Percentiles rank a stretch among this genome's conserved stretches.
These are phyloP conservation scores for Mirounga angustirostris DNA, from an alignment of 2,113 vertebrate species.

Conservation along the genomic window DNA sequence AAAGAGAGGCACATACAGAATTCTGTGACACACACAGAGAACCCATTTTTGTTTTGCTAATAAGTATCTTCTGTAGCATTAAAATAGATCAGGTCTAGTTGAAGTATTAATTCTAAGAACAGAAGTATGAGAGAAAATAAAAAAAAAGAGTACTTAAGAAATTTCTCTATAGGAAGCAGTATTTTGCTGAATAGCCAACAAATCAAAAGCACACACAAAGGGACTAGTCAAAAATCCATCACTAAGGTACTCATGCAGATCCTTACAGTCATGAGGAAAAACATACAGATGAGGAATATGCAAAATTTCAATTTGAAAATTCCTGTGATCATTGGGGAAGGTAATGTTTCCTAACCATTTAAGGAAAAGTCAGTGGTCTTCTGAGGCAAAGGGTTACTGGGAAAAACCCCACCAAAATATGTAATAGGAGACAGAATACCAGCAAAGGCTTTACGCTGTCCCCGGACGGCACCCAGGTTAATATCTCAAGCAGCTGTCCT, in stretches of 20 bases:
- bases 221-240: slow-evolving; percentile 69
- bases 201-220: slow-evolving; percentile 25
- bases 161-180: slow-evolving; percentile 41
- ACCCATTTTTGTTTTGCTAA: not conserved
- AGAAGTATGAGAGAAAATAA: not conserved
- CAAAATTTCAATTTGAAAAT: slow-evolving; percentile 63
- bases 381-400: not conserved
- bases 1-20: not conserved
- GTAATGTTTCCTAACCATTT: slow-evolving; percentile 62
- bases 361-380: slow-evolving; percentile 63
- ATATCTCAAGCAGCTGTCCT: slow-evolving; percentile 84
- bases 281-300: slow-evolving; percentile 61
- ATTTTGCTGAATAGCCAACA: slow-evolving; percentile 55
- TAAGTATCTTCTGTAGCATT: not conserved
- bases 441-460: slow-evolving; percentile 66
- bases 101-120: not conserved
- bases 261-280: slow-evolving; percentile 51
- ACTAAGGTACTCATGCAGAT: slow-evolving; percentile 62
- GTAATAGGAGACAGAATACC: slow-evolving; percentile 64
- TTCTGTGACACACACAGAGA: not conserved
- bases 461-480: slow-evolving; percentile 70
- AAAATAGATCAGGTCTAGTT: not conserved
- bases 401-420: slow-evolving; percentile 60
- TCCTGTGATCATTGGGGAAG: slow-evolving; percentile 57
- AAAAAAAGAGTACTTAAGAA: slow-evolving; percentile 13